Percentiles rank a stretch among this genome's conserved stretches.
phyloP scores from a whole-genome alignment of 2,113 vertebrate genomes.

The Oryzias celebensis region DNA sequence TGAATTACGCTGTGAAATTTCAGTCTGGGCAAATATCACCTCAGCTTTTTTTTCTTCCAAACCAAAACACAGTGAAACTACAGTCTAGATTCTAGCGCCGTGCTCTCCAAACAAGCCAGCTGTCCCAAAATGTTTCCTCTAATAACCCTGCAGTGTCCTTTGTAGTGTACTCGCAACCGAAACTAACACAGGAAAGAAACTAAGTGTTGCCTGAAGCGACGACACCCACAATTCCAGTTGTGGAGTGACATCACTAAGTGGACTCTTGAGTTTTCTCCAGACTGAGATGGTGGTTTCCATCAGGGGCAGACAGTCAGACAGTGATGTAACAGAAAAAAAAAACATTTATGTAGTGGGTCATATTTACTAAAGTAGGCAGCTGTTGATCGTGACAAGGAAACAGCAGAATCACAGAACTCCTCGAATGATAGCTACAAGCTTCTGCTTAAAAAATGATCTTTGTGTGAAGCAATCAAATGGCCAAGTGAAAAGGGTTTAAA shows the following conservation, averaged over 20 bases:
- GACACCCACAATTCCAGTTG: slow-evolving; percentile 51
- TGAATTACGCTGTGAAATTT: slow-evolving; percentile 16
- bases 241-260: slow-evolving; percentile 54
- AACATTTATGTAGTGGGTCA: not conserved
- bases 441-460: too few relatives aligned
- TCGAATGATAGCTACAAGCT: too few relatives aligned
- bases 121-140: slow-evolving; percentile 20
- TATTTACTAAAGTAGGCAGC: too few relatives aligned
- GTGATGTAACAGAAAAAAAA: not conserved
- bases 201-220: slow-evolving; percentile 45
- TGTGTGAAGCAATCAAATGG: too few relatives aligned
- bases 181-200: slow-evolving; percentile 55
- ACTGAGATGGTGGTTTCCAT: slow-evolving; percentile 3
- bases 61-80: too few relatives aligned
- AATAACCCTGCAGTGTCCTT: slow-evolving; percentile 31
- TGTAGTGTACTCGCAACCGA: slow-evolving; percentile 28
- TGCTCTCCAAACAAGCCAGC: slow-evolving; percentile 1
- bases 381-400: too few relatives aligned
- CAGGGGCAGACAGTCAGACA: not conserved
- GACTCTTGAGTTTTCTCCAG: slow-evolving; percentile 25
- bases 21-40: not conserved
- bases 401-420: too few relatives aligned
- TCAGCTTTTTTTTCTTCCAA: too few relatives aligned
- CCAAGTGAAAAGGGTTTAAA: too few relatives aligned
- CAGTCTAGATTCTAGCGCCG: too few relatives aligned